Conservation (phyloP, 2,888 invertebrate species). For the Andrena haemorrhoa region DNA sequence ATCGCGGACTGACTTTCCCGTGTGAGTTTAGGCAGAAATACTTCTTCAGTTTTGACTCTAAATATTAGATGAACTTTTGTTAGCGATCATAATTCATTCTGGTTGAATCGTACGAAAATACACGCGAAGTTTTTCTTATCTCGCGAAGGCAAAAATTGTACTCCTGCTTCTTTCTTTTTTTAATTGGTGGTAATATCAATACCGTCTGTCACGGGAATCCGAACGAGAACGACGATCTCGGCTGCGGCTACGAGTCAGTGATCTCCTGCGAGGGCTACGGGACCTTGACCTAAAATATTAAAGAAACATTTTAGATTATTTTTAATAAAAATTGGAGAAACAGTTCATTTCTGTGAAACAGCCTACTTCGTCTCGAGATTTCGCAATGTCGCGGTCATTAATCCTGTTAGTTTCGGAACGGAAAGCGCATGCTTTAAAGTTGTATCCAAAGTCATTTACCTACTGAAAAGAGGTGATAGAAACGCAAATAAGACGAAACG, state of each 20-base stretch:
- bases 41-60: no score
- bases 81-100: constrained; percentile 11
- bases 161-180: constrained; percentile 29
- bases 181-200: constrained; percentile 68
- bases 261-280: constrained; percentile 83
- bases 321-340: constrained; percentile 28
- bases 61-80: background rate
- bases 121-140: background rate
- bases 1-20: background rate
- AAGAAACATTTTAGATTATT: constrained; percentile 55
- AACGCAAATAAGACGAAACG: constrained; percentile 11
- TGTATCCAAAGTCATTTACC: background rate
- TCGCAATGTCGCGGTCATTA: background rate
- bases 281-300: constrained; percentile 83
- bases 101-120: constrained; percentile 1
- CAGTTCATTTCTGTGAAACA: constrained; percentile 46
- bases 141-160: constrained; percentile 1
- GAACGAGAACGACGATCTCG: constrained; percentile 84
- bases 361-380: constrained; percentile 46
- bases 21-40: background rate
- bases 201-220: constrained; percentile 84
- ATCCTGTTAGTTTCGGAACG: background rate
- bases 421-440: background rate
- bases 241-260: constrained; percentile 83
- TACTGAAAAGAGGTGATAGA: background rate